Percentiles rank a stretch among this genome's conserved stretches.
These are phyloP conservation scores for Sesamia inferens DNA, from an alignment of 2,888 invertebrate genomes.

Conservation along the genomic window DNA sequence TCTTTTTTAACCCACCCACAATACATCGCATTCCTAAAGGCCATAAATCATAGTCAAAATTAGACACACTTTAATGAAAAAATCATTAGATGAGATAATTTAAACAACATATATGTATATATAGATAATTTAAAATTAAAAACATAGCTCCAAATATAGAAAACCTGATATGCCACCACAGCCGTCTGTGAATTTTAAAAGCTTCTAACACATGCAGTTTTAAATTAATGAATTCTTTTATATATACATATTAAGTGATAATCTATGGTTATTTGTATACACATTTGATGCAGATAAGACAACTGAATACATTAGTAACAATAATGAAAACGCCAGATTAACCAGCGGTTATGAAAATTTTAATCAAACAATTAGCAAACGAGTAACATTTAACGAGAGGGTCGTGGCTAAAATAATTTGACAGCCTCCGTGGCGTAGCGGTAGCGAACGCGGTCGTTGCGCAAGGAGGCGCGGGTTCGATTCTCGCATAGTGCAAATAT, in stretches of 20 bases:
- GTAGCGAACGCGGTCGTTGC: too few relatives aligned
- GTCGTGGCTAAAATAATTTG: neutral
- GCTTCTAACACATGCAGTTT: conserved; percentile 7
- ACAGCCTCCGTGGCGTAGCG: too few relatives aligned
- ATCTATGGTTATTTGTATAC: conserved; percentile 11
- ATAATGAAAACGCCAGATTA: conserved; percentile 31
- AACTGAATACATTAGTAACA: neutral
- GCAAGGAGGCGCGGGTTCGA: too few relatives aligned
- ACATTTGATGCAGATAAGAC: conserved; percentile 14
- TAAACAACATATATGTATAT: neutral
- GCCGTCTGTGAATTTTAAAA: conserved; percentile 34
- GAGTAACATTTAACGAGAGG: neutral
- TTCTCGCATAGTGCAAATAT: too few relatives aligned
- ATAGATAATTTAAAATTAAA: neutral
- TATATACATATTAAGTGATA: neutral
- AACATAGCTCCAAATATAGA: conserved; percentile 41
- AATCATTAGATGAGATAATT: conserved; percentile 4
- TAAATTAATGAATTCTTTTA: neutral
- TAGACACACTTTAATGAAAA: conserved; percentile 16
- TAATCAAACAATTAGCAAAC: neutral
- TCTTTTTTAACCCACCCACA: neutral
- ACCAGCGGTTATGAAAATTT: neutral
- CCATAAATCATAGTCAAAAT: neutral
- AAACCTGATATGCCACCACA: conserved; percentile 38
- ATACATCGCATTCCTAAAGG: neutral